phyloP scores from a whole-genome alignment of 2,113 vertebrate species.

The Xiphias gladius region DNA sequence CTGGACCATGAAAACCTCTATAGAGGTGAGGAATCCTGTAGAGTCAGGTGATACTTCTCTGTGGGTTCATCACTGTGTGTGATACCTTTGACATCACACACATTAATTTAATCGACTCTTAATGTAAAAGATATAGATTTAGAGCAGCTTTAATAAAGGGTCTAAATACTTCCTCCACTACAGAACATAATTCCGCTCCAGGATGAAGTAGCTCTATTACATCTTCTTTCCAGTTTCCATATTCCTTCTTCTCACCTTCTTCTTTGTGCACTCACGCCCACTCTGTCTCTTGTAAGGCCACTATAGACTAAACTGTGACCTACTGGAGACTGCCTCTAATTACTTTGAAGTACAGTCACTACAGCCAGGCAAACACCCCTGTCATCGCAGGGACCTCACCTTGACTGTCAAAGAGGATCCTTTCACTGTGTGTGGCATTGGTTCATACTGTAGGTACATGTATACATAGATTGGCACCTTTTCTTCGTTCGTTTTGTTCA shows the following conservation, averaged over 20 bases:
- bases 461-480: conserved; percentile 33
- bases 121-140: not conserved
- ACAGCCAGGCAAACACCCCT: conserved; percentile 58
- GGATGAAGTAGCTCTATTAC: not conserved
- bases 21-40: not conserved
- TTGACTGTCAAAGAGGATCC: conserved; percentile 59
- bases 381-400: conserved; percentile 69
- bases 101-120: not conserved
- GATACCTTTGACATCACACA: not conserved
- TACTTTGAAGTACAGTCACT: conserved; percentile 73
- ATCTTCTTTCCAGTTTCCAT: conserved; percentile 27
- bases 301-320: conserved; percentile 84
- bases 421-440: conserved; percentile 77
- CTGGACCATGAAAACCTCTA: not conserved
- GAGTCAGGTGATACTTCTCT: not conserved
- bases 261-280: conserved; percentile 75
- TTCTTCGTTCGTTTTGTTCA: conserved; percentile 36
- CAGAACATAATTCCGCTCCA: not conserved
- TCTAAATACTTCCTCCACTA: not conserved
- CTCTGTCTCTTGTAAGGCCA: conserved; percentile 76
- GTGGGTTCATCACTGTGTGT: not conserved
- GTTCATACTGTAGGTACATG: conserved; percentile 28
- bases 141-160: conserved; percentile 8
- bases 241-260: conserved; percentile 55
- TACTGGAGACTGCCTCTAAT: conserved; percentile 78